These are phyloP conservation scores for Eristalis tenax DNA, from an alignment of 2,888 invertebrate genomes.

Conservation along the genomic window DNA sequence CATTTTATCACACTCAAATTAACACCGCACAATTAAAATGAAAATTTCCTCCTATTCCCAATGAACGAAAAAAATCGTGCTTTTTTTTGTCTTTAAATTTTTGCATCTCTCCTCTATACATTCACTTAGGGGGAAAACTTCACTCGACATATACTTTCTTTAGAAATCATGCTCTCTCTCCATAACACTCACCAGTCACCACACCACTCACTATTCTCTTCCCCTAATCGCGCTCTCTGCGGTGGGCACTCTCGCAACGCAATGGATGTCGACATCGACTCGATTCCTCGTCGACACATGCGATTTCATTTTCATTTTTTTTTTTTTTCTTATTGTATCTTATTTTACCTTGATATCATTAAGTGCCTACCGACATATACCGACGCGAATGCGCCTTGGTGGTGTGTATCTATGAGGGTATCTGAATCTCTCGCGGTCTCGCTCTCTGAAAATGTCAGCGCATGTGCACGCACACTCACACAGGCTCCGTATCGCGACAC, in stretches of 20 bases:
- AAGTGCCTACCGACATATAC: conserved; percentile 53
- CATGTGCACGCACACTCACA: conserved; percentile 43
- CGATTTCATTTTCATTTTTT: conserved; percentile 53
- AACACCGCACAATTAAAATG: conserved; percentile 66
- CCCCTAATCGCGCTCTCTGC: not conserved
- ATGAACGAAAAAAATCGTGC: not conserved
- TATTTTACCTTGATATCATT: conserved; percentile 69
- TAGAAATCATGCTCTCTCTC: conserved; percentile 63
- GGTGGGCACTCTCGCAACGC: conserved; percentile 47
- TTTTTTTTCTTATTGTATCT: conserved; percentile 18
- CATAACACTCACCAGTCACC: not conserved
- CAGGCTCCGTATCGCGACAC: not conserved
- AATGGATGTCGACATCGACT: conserved; percentile 58
- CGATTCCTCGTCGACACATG: conserved; percentile 54
- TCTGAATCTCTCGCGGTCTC: conserved; percentile 37
- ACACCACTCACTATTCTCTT: not conserved
- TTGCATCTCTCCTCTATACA: conserved; percentile 31
- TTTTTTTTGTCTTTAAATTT: not conserved
- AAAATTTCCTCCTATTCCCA: conserved; percentile 51
- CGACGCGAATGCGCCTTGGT: not conserved
- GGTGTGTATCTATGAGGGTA: conserved; percentile 13
- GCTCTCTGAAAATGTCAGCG: conserved; percentile 46
- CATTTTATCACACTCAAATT: conserved; percentile 67
- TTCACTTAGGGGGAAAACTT: conserved; percentile 56
- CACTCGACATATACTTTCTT: conserved; percentile 62